Conservation (phyloP, 2,888 invertebrate species). For the Cremastinae sp. region DNA sequence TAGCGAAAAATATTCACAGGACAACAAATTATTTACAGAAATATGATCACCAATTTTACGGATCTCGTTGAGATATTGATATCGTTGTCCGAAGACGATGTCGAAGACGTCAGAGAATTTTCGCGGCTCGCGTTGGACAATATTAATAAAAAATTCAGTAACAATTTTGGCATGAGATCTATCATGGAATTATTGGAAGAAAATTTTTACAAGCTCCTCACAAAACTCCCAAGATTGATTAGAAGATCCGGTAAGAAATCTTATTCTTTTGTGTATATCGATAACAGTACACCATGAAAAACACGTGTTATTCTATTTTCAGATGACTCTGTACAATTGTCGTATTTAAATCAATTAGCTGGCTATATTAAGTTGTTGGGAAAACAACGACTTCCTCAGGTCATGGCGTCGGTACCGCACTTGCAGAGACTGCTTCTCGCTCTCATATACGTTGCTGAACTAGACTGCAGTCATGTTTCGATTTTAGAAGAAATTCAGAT, state of each 20-base stretch:
- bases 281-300: no score
- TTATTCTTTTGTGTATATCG: background rate
- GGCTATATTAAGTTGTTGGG: slow-evolving; percentile 86
- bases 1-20: no score
- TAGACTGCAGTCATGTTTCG: slow-evolving; percentile 81
- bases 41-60: slow-evolving; percentile 84
- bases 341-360: slow-evolving; percentile 84
- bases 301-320: slow-evolving; percentile 5
- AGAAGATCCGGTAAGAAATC: slow-evolving; percentile 80
- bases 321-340: slow-evolving; percentile 85
- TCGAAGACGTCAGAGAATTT: slow-evolving; percentile 81
- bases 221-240: slow-evolving; percentile 84
- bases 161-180: slow-evolving; percentile 74
- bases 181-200: slow-evolving; percentile 83
- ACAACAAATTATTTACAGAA: slow-evolving; percentile 81
- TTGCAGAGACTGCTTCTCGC: slow-evolving; percentile 83
- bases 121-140: slow-evolving; percentile 78
- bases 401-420: slow-evolving; percentile 83
- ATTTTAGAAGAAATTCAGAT: slow-evolving; percentile 82
- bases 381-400: slow-evolving; percentile 82
- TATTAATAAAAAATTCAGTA: slow-evolving; percentile 80
- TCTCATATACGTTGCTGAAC: slow-evolving; percentile 82
- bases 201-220: slow-evolving; percentile 83
- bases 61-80: slow-evolving; percentile 86
- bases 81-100: slow-evolving; percentile 86